These are phyloP conservation scores for Anadara kagoshimensis DNA, from an alignment of 1,140 invertebrate species.

Conservation along the genomic window DNA sequence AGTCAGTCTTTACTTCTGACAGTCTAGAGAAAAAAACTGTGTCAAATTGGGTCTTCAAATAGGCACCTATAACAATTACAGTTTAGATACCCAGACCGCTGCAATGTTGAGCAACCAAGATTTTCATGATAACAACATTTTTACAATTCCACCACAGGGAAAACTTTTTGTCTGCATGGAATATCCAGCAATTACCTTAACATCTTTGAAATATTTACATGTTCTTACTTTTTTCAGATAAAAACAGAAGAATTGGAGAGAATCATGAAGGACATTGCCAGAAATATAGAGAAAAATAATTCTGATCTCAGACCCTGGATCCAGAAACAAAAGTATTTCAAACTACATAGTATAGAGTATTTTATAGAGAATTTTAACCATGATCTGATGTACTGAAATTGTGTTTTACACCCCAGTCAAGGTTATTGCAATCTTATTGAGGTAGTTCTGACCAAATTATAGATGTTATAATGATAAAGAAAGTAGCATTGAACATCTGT, in stretches of 20 bases:
- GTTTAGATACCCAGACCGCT: no score
- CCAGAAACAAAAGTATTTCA: constrained; percentile 37
- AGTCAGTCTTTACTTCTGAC: no score
- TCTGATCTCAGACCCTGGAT: constrained; percentile 40
- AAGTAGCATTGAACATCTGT: no score
- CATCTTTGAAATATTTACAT: not conserved
- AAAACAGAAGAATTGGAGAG: constrained; percentile 56
- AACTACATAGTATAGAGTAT: constrained; percentile 12
- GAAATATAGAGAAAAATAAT: constrained; percentile 53
- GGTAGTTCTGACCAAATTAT: not conserved
- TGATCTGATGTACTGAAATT: not conserved
- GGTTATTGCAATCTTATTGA: not conserved
- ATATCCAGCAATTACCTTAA: no score
- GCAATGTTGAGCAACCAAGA: no score
- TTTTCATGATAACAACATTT: no score
- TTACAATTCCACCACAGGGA: no score
- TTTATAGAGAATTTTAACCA: not conserved
- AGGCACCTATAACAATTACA: no score
- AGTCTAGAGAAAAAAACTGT: no score
- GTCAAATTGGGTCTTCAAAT: no score
- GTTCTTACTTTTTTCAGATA: constrained; percentile 39
- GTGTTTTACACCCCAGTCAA: not conserved
- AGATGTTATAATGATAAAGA: not conserved
- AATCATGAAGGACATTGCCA: constrained; percentile 50
- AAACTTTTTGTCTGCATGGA: no score